Evolutionary conservation across 2,797 vertebrate genomes (phyloP).

Genomic region (Poeciliopsis paucimaculata): DNA sequence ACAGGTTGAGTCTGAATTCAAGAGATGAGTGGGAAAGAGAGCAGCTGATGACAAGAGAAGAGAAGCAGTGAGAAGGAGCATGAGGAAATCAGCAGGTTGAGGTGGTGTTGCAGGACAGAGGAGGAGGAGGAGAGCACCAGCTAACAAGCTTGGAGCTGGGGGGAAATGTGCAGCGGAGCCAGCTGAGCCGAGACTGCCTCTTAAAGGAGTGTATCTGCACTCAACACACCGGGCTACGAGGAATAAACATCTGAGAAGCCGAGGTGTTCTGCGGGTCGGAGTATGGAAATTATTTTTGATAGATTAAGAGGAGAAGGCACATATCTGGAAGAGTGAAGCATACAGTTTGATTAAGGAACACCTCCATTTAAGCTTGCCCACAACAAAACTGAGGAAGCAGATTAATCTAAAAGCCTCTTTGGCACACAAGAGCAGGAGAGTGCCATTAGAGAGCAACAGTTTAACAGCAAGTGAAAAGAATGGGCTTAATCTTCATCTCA

Average conservation of each 20-base stretch:
- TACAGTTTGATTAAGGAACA: conserved; percentile 69
- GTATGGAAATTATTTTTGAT: conserved; percentile 39
- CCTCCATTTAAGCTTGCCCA: conserved; percentile 10
- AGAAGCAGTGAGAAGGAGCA: conserved; percentile 24
- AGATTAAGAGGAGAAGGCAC: conserved; percentile 31
- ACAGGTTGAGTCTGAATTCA: conserved; percentile 34
- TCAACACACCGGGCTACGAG: conserved; percentile 72
- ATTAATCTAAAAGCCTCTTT: not conserved
- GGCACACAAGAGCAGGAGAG: not conserved
- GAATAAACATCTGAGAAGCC: conserved; percentile 26
- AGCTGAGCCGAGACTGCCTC: conserved; percentile 80
- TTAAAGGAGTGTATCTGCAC: conserved; percentile 74
- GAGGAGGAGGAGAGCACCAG: conserved; percentile 41
- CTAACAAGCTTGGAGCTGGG: conserved; percentile 38
- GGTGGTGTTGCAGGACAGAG: conserved; percentile 63
- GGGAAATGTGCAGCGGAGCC: conserved; percentile 48
- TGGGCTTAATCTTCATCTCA: conserved; percentile 2
- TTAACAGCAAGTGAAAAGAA: not conserved
- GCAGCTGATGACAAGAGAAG: conserved; percentile 46
- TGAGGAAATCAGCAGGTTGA: conserved; percentile 73
- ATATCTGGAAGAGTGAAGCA: conserved; percentile 49
- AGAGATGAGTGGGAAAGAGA: conserved; percentile 26
- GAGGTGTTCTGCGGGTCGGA: conserved; percentile 53
- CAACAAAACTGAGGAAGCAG: not conserved
- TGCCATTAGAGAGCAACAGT: conserved; percentile 9